These are phyloP conservation scores for Psittacara wagleri DNA, from an alignment of 2,113 vertebrate genomes.

Conservation along the genomic window DNA sequence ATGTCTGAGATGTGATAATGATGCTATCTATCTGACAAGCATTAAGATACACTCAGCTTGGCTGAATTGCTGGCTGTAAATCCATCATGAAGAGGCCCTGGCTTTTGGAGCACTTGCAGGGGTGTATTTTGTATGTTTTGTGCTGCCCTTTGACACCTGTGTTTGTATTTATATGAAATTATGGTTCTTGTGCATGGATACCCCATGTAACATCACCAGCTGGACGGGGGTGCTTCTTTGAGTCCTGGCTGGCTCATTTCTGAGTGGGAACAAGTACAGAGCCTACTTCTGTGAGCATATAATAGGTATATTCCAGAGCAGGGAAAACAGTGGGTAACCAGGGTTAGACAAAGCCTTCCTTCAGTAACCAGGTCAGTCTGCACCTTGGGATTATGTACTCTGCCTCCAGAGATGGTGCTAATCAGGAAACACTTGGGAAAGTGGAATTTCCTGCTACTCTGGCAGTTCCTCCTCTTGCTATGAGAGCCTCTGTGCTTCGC, in stretches of 20 bases:
- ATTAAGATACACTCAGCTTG: neutral
- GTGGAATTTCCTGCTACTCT: constrained; percentile 16
- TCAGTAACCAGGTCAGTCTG: neutral
- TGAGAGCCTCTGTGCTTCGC: accelerated
- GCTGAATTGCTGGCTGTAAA: neutral
- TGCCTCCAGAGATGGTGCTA: neutral
- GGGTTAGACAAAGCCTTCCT: neutral
- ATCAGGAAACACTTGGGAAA: neutral
- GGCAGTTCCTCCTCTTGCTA: neutral
- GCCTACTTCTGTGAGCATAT: neutral
- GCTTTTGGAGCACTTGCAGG: neutral
- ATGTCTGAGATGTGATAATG: neutral
- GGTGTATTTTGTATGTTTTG: neutral
- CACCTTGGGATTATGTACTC: neutral
- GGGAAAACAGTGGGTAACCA: neutral
- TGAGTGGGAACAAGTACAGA: neutral
- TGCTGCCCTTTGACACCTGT: neutral
- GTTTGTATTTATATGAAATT: neutral
- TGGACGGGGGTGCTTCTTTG: neutral
- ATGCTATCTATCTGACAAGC: neutral
- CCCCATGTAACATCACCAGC: neutral
- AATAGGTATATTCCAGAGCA: neutral
- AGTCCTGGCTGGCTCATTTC: neutral
- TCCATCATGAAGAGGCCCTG: neutral
- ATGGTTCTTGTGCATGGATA: accelerated